Conservation (phyloP, 2,797 vertebrate genomes). For the Triplophysa bombifrons region DNA sequence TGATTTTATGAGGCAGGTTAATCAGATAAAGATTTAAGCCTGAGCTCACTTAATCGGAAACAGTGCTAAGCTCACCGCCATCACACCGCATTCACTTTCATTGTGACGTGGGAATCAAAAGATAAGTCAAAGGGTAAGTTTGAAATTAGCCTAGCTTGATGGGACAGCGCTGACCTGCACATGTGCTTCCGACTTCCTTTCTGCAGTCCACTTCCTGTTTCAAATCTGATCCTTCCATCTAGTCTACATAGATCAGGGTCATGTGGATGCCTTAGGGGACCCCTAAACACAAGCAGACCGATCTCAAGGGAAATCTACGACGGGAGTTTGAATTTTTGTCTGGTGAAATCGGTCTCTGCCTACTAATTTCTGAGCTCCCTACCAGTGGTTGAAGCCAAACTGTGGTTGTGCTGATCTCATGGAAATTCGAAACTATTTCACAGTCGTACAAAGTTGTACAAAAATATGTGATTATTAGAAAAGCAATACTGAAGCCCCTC, state of each 20-base stretch:
- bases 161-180: conserved; percentile 84
- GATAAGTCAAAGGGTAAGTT: conserved; percentile 83
- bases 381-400: no score
- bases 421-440: no score
- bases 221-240: conserved; percentile 29
- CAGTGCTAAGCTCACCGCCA: conserved; percentile 79
- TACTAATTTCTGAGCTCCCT: not conserved
- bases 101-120: conserved; percentile 77
- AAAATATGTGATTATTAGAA: no score
- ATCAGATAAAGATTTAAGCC: conserved; percentile 87
- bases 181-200: conserved; percentile 84
- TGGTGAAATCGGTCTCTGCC: not conserved
- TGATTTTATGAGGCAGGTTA: conserved; percentile 74
- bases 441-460: no score
- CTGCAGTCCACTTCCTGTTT: conserved; percentile 80
- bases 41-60: conserved; percentile 84
- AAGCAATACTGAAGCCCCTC: no score
- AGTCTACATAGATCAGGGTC: conserved; percentile 79
- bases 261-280: conserved; percentile 32
- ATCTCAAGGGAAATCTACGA: not conserved
- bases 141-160: conserved; percentile 91
- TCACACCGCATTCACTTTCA: conserved; percentile 62
- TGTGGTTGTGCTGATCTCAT: no score
- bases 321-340: not conserved
- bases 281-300: conserved; percentile 35